These are phyloP conservation scores for Ariolimax columbianus DNA, from an alignment of 2,888 invertebrate species.

Conservation along the genomic window DNA sequence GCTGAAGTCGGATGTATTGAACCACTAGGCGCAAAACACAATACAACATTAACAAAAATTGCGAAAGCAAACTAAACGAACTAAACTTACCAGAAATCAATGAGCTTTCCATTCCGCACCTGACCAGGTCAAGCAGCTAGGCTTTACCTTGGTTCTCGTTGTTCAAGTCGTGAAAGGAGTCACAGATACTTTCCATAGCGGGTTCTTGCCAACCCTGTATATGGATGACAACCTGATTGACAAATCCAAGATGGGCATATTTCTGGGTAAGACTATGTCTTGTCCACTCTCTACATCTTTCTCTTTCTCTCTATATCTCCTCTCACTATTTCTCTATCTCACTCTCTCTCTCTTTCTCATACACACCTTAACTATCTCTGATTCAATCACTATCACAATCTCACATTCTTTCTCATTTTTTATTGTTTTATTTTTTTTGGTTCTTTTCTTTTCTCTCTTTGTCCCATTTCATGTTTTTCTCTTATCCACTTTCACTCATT, in stretches of 20 bases:
- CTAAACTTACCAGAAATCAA: too few relatives aligned
- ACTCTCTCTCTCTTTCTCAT: too few relatives aligned
- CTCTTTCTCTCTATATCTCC: too few relatives aligned
- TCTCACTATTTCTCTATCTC: too few relatives aligned
- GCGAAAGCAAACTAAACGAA: too few relatives aligned
- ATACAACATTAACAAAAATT: too few relatives aligned
- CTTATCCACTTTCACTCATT: neutral
- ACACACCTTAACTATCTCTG: neutral
- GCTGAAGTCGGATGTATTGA: too few relatives aligned
- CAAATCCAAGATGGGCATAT: slow-evolving; percentile 30
- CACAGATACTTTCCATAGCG: slow-evolving; percentile 31
- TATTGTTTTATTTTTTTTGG: too few relatives aligned
- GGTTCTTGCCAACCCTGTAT: slow-evolving; percentile 21
- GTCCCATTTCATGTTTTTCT: neutral
- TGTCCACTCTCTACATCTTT: too few relatives aligned
- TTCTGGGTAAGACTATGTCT: slow-evolving; percentile 12
- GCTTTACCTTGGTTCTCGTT: neutral
- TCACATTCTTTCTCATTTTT: neutral
- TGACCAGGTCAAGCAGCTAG: neutral
- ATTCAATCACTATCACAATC: neutral
- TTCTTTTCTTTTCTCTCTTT: too few relatives aligned
- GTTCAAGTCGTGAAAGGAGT: slow-evolving; percentile 25
- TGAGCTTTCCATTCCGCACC: too few relatives aligned
- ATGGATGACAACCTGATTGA: slow-evolving; percentile 37
- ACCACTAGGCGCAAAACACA: too few relatives aligned